A percentile compares a stretch with the other conserved stretches of the same genome.
Conservation (phyloP, 2,888 invertebrate genomes). For the Aricia artaxerxes region DNA sequence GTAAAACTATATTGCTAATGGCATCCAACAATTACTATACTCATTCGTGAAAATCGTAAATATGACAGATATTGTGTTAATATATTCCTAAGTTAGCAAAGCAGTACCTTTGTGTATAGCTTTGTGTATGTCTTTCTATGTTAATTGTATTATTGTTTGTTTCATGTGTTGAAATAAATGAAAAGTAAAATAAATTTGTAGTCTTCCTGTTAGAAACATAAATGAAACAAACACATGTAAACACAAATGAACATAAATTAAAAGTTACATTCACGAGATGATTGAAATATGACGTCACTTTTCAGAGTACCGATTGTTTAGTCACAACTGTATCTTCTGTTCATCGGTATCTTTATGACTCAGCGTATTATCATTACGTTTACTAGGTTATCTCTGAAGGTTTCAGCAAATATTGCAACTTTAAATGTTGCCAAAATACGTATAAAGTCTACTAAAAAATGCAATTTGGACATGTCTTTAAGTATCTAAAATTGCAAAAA, state of each 20-base stretch:
- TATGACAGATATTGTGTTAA: no score
- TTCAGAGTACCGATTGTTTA: background rate
- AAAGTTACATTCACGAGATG: background rate
- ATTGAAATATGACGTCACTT: background rate
- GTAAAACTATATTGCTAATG: background rate
- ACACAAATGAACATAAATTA: background rate
- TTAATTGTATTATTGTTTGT: no score
- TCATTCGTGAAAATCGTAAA: no score
- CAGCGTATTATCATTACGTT: background rate
- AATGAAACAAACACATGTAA: background rate
- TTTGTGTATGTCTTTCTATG: no score
- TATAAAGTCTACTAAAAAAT: background rate
- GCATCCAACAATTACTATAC: background rate
- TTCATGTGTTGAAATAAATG: background rate
- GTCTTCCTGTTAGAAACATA: background rate
- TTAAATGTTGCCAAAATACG: background rate
- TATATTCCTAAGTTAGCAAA: background rate
- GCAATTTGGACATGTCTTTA: background rate
- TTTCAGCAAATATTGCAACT: background rate
- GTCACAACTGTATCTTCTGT: slow-evolving; percentile 3
- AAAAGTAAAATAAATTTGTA: background rate
- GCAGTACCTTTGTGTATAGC: background rate
- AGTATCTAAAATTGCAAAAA: background rate
- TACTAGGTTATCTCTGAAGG: background rate
- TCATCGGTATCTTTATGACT: slow-evolving; percentile 21